Evolutionary conservation across 2,797 vertebrate species (phyloP).

Genomic region (Momotus momota): DNA sequence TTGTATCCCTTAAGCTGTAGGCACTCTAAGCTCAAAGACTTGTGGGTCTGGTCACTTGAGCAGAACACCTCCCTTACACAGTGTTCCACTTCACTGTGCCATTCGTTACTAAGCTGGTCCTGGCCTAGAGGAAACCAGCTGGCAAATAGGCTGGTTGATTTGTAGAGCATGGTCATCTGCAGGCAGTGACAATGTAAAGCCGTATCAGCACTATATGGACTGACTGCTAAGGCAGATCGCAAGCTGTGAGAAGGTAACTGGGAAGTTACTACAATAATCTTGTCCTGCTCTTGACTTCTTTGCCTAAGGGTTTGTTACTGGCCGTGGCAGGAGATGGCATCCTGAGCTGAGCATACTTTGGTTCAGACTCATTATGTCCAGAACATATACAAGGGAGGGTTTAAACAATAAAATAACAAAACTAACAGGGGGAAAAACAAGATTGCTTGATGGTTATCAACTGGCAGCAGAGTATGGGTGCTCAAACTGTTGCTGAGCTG

Average conservation of each 20-base stretch:
- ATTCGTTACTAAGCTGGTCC: not conserved
- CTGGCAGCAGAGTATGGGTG: not conserved
- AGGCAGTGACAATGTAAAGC: not conserved
- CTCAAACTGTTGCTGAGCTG: not conserved
- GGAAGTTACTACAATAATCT: not conserved
- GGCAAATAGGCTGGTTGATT: not conserved
- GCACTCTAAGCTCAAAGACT: not conserved
- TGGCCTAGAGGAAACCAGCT: not conserved
- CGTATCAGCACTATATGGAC: rapidly evolving
- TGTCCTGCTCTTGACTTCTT: not conserved
- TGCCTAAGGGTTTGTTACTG: not conserved
- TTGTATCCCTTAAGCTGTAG: not conserved
- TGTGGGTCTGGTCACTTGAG: not conserved
- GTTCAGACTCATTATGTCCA: not conserved
- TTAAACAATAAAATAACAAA: not conserved
- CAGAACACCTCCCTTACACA: not conserved
- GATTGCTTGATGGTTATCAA: not conserved
- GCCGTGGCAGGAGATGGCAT: not conserved
- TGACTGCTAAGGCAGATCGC: not conserved
- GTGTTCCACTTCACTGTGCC: not conserved
- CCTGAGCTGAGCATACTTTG: not conserved
- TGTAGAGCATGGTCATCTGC: rapidly evolving
- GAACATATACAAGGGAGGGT: not conserved
- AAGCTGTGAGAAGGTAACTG: not conserved
- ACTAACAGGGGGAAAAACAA: not conserved